These are phyloP conservation scores for Nannoperca obscura DNA, from an alignment of 2,797 vertebrate genomes.

Conservation along the genomic window DNA sequence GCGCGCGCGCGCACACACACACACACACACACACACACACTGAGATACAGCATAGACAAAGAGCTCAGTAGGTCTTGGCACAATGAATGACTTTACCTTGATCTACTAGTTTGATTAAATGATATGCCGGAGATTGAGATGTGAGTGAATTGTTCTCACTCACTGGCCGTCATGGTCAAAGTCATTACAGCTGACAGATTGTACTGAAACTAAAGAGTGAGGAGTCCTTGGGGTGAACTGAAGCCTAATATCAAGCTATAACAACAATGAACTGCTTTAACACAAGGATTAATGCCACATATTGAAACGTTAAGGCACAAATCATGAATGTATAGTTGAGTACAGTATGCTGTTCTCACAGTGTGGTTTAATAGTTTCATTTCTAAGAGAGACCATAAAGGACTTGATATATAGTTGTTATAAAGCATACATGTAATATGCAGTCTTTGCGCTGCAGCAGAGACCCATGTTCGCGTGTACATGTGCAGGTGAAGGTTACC, in stretches of 20 bases:
- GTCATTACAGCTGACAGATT: constrained; percentile 59
- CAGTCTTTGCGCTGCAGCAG: neutral
- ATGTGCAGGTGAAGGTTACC: constrained; percentile 26
- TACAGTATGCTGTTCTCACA: neutral
- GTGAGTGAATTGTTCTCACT: constrained; percentile 58
- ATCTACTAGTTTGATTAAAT: constrained; percentile 68
- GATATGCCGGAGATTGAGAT: constrained; percentile 58
- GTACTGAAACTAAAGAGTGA: constrained; percentile 51
- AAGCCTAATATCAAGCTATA: constrained; percentile 60
- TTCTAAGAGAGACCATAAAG: constrained; percentile 27
- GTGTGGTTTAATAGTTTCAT: constrained; percentile 34
- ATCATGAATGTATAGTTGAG: constrained; percentile 32
- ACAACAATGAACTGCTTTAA: constrained; percentile 55
- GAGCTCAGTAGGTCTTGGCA: constrained; percentile 23
- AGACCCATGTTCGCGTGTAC: neutral
- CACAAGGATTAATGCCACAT: constrained; percentile 47
- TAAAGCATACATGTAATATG: constrained; percentile 22
- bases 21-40: neutral
- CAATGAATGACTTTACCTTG: constrained; percentile 64
- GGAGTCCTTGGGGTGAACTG: constrained; percentile 67
- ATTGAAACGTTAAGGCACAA: constrained; percentile 39
- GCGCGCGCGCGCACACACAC: neutral
- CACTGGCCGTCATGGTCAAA: constrained; percentile 50
- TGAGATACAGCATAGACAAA: neutral
- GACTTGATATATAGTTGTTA: constrained; percentile 26